Conservation (phyloP, 2,888 invertebrate genomes). For the Caenorhabditis virilis region DNA sequence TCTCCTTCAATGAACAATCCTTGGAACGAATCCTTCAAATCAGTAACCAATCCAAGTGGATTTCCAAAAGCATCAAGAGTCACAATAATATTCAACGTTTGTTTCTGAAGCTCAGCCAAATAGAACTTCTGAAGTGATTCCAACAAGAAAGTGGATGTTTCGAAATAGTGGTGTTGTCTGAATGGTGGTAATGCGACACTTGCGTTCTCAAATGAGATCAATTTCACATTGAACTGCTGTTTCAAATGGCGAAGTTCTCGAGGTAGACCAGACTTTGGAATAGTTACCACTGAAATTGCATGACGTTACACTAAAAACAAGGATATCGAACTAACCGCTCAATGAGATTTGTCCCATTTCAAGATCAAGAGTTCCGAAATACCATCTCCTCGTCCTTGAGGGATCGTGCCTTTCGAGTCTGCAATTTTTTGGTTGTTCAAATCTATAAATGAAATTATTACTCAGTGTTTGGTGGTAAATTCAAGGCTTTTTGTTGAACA, state of each 20-base stretch:
- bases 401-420: conserved; percentile 53
- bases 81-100: conserved; percentile 91
- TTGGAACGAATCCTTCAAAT: conserved; percentile 87
- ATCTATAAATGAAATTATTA: neutral
- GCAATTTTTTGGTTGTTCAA: neutral
- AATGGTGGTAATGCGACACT: conserved; percentile 87
- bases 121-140: conserved; percentile 85
- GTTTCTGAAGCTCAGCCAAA: conserved; percentile 84
- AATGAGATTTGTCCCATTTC: conserved; percentile 83
- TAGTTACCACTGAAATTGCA: conserved; percentile 83
- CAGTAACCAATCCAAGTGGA: conserved; percentile 91
- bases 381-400: conserved; percentile 77
- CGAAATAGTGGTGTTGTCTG: conserved; percentile 83
- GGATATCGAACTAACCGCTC: conserved; percentile 73
- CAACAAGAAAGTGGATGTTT: conserved; percentile 83
- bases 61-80: conserved; percentile 97
- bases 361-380: conserved; percentile 83
- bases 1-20: conserved; percentile 90
- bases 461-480: conserved; percentile 59
- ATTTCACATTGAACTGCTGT: conserved; percentile 82
- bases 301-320: neutral
- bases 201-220: conserved; percentile 93
- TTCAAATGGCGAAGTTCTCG: conserved; percentile 80
- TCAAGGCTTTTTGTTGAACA: conserved; percentile 50
- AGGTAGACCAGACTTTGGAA: conserved; percentile 78